Conservation (phyloP, 2,113 vertebrate genomes). For the Archilochus colubris region DNA sequence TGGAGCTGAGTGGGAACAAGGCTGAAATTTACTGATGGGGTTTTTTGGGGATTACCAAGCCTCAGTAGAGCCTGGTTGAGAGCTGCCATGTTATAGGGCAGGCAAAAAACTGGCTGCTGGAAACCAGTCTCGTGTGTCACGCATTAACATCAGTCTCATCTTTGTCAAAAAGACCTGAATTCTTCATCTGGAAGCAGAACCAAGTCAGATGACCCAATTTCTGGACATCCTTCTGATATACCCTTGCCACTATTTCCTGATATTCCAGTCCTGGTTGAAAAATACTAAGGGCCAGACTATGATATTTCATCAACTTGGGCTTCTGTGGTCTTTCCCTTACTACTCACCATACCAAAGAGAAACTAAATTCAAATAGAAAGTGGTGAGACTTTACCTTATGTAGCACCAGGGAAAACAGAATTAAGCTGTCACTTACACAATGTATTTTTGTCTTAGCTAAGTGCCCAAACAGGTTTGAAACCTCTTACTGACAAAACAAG, state of each 20-base stretch:
- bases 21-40: neutral
- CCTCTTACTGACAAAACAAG: neutral
- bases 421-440: neutral
- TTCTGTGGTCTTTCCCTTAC: neutral
- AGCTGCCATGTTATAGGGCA: neutral
- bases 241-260: neutral
- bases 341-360: neutral
- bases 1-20: neutral
- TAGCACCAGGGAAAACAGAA: neutral
- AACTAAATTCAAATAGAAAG: neutral
- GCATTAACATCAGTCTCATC: neutral
- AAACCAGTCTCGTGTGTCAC: neutral
- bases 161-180: neutral
- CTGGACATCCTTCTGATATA: neutral
- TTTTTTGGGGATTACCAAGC: neutral
- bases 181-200: neutral
- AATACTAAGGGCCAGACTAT: neutral
- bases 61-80: neutral
- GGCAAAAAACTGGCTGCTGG: neutral
- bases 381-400: neutral
- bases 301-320: neutral
- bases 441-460: neutral
- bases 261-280: neutral
- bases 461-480: neutral
- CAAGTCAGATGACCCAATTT: neutral